Evolutionary conservation across 2,888 invertebrate genomes (phyloP).

Genomic region (Eustalomyia histrio): DNA sequence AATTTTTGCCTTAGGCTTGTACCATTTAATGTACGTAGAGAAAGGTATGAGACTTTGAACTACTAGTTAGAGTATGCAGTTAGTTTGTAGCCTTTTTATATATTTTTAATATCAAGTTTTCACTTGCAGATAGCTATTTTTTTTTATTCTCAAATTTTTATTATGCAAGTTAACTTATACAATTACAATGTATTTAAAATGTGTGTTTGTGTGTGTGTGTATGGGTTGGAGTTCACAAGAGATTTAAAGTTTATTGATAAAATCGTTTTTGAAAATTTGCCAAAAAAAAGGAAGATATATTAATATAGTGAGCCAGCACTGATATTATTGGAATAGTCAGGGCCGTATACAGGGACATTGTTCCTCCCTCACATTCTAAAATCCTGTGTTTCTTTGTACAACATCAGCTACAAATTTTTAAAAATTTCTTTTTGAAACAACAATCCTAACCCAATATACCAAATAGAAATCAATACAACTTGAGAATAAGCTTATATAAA

Average conservation of each 20-base stretch:
- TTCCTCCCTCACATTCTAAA: too few species aligned
- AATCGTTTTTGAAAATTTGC: conserved; percentile 12
- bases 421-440: too few species aligned
- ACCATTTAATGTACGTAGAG: neutral
- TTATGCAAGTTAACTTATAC: neutral
- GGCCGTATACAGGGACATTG: too few species aligned
- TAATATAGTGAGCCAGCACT: too few species aligned
- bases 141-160: neutral
- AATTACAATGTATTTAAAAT: neutral
- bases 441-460: too few species aligned
- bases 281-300: conserved; percentile 7
- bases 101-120: conserved; percentile 1
- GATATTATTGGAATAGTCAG: too few species aligned
- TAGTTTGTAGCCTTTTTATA: neutral
- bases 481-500: too few species aligned
- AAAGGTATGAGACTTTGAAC: neutral
- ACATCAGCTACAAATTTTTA: too few species aligned
- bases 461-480: too few species aligned
- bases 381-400: too few species aligned
- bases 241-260: conserved; percentile 53
- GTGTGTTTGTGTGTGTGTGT: conserved; percentile 9
- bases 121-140: conserved; percentile 13
- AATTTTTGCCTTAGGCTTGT: conserved; percentile 35
- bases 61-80: neutral
- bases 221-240: neutral